A percentile compares a stretch with the other conserved stretches of the same genome.
Conservation (phyloP, 2,888 invertebrate genomes). For the Drosophila pegasa region DNA sequence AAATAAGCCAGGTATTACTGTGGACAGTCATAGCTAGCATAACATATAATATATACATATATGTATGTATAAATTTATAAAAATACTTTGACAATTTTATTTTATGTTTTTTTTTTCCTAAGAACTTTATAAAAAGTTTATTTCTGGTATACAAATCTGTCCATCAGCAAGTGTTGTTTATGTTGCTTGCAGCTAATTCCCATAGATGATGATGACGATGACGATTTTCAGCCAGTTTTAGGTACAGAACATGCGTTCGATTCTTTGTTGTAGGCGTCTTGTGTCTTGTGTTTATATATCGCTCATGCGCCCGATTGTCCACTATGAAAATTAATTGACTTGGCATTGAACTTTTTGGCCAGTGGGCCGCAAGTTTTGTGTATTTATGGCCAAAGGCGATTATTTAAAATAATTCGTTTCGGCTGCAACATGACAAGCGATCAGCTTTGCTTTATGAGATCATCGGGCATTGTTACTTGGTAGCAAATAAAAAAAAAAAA, state of each 20-base stretch:
- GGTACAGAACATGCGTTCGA: background rate
- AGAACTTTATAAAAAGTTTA: constrained; percentile 24
- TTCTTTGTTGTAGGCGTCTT: constrained; percentile 62
- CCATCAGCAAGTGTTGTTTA: constrained; percentile 19
- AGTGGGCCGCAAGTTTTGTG: constrained; percentile 46
- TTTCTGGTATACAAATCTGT: constrained; percentile 16
- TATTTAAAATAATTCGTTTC: constrained; percentile 48
- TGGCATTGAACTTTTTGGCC: constrained; percentile 74
- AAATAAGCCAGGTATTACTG: background rate
- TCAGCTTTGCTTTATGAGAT: constrained; percentile 53
- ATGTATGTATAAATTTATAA: background rate
- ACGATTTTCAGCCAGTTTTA: constrained; percentile 8
- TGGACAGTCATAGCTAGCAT: background rate
- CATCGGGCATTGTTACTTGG: constrained; percentile 30
- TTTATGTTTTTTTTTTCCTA: constrained; percentile 6
- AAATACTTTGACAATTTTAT: constrained; percentile 14
- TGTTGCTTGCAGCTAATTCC: constrained; percentile 17
- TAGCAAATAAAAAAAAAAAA: background rate
- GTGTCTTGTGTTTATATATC: constrained; percentile 29
- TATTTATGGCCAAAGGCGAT: constrained; percentile 71
- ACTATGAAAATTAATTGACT: constrained; percentile 67
- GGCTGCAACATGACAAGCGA: constrained; percentile 43
- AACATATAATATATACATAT: background rate
- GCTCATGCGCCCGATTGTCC: constrained; percentile 58
- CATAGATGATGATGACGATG: constrained; percentile 4